Conservation (phyloP, 2,797 vertebrate species). For the Crypturellus tataupa region DNA sequence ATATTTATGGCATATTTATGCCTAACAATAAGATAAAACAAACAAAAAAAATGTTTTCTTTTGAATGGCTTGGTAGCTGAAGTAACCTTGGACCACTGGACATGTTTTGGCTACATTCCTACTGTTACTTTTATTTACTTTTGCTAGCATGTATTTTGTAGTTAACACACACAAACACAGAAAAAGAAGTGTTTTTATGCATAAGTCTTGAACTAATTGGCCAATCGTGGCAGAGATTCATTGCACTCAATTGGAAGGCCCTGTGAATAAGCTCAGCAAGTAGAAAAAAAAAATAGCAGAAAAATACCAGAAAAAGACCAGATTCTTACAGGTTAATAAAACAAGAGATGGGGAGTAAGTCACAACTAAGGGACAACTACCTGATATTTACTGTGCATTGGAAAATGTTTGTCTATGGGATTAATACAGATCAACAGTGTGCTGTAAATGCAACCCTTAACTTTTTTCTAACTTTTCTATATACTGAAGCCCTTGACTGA, state of each 20-base stretch:
- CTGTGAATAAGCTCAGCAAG: not conserved
- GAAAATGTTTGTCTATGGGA: not conserved
- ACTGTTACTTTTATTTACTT: not conserved
- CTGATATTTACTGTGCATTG: not conserved
- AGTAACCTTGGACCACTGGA: not conserved
- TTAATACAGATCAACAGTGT: not conserved
- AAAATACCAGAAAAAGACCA: not conserved
- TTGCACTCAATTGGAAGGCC: not conserved
- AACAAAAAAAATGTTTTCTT: not conserved
- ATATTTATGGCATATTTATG: not conserved
- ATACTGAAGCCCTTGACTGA: not conserved
- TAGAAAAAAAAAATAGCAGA: not conserved
- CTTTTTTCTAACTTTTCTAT: not conserved
- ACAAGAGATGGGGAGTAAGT: not conserved
- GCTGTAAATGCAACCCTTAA: not conserved
- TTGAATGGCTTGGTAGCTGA: not conserved
- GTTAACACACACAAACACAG: not conserved
- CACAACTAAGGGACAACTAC: not conserved
- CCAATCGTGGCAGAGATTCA: not conserved
- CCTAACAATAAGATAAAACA: not conserved
- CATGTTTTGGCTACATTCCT: not conserved
- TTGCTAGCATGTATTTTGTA: not conserved
- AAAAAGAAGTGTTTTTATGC: not conserved
- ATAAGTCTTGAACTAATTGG: not conserved
- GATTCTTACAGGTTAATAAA: not conserved